Evolutionary conservation across 2,113 vertebrate species (phyloP), one percentile per base, ranked within the genome.

Genomic region (Cyphomyrus plagiostoma): DNA sequence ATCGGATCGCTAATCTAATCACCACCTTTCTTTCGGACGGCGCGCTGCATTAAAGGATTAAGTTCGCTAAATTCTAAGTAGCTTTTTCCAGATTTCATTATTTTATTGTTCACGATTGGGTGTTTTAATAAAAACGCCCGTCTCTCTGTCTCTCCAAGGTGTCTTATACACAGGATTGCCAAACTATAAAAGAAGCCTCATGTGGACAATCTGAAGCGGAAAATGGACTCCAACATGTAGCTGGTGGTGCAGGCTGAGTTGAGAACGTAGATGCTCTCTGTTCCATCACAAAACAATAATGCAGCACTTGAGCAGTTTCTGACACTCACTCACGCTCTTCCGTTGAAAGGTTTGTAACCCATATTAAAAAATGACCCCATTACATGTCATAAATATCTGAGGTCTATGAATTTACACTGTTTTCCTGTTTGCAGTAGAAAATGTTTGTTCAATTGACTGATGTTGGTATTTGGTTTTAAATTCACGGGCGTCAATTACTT

Each of bases 1-100:
- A 89, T 89, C 83, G 62, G 50, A 77, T 48, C 89, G 42, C 77
- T 90, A 87, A 90, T 90, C 89, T 90, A 90, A 88, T 88, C 89
- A 88, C 48, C 89, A 87, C 89, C 84, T 56, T 86, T 87, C 48
- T 46, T 90, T 85, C 45, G 62, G 89, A 90, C 66, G 74, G 89
- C 66, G 77, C 15, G 83, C 58, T 86, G 84, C n/a, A 86, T 87
- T 77, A 87, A 80, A 23, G 66, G 89, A 87, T 90, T 90, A 90
- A 19, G 23, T 45, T 87, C 13, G 42, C 89, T 90, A 52, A 77
- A 11, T 86, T 49, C 17, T 53, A 90, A 90, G 85, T 62, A 46
- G 84, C 49, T 90, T 90, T 70, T 80, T 80, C 58, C 30, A 80
- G 66, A 87, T 90, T 87, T 90, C 89, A 90, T 53, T 90, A 80